A percentile compares a stretch with the other conserved stretches of the same genome.
phyloP scores from a whole-genome alignment of 2,797 vertebrate species.

The Huso huso region DNA sequence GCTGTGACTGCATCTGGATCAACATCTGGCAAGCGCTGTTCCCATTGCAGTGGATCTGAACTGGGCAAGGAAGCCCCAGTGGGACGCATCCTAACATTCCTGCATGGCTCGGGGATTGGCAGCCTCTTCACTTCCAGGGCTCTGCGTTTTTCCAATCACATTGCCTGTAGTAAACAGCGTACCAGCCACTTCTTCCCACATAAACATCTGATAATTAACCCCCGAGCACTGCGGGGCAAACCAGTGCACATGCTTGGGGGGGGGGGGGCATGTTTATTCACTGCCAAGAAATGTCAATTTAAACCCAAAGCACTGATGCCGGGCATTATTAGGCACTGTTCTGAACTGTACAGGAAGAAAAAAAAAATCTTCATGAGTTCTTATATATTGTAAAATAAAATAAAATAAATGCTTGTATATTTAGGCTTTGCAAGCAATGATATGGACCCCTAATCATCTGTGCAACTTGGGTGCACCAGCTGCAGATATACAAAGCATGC shows the following conservation, averaged over 20 bases:
- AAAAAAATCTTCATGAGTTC: too few relatives aligned
- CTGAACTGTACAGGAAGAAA: too few relatives aligned
- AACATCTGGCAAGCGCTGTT: not conserved
- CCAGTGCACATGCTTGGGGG: not conserved
- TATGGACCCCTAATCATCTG: too few relatives aligned
- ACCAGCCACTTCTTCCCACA: not conserved
- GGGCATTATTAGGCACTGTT: too few relatives aligned
- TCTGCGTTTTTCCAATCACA: not conserved
- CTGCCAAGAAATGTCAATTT: not conserved
- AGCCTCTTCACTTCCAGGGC: not conserved
- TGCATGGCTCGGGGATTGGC: not conserved
- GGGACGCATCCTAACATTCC: not conserved
- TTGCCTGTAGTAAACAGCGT: not conserved
- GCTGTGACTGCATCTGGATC: not conserved
- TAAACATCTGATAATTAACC: not conserved
- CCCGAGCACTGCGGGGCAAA: not conserved
- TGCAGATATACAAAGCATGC: too few relatives aligned
- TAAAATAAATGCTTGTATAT: too few relatives aligned
- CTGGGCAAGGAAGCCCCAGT: not conserved
- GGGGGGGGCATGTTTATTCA: not conserved
- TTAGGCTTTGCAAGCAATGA: too few relatives aligned
- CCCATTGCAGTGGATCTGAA: not conserved
- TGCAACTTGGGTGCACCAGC: too few relatives aligned
- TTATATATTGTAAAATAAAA: too few relatives aligned
- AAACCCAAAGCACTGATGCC: not conserved